Percentiles rank a stretch among this genome's conserved stretches.
Conservation (phyloP, 2,113 vertebrate species). For the Carassius gibelio region DNA sequence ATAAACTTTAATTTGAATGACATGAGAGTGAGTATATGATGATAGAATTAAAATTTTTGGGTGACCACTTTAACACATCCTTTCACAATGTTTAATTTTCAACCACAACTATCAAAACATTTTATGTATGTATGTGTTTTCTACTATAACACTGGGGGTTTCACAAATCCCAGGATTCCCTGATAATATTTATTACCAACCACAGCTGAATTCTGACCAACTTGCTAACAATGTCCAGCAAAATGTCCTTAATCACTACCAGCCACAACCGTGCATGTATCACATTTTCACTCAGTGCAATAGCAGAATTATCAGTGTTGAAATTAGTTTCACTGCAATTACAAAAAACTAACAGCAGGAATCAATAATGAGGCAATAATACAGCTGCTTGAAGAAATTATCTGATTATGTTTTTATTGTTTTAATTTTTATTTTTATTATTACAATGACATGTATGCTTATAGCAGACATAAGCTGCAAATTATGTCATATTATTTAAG, state of each 20-base stretch:
- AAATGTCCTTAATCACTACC: not conserved
- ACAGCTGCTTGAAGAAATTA: not conserved
- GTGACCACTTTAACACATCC: not conserved
- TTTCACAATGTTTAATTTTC: not conserved
- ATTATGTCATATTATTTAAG: not conserved
- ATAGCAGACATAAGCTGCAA: not conserved
- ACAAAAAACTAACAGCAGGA: not conserved
- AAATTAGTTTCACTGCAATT: not conserved
- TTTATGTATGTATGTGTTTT: not conserved
- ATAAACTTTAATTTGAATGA: not conserved
- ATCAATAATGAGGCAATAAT: not conserved
- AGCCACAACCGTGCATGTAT: slow-evolving; percentile 4
- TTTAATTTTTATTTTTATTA: not conserved
- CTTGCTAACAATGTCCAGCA: slow-evolving; percentile 9
- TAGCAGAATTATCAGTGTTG: not conserved
- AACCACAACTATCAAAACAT: not conserved
- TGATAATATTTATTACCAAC: not conserved
- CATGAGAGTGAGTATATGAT: not conserved
- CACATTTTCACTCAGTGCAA: not conserved
- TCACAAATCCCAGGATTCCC: slow-evolving; percentile 10
- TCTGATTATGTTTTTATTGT: not conserved
- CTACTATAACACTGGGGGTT: not conserved
- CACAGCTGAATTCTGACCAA: not conserved
- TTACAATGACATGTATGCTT: not conserved
- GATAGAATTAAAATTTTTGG: not conserved